Evolutionary conservation across 2,113 vertebrate genomes (phyloP), one percentile per base, ranked within the genome.

Genomic region (Paedocypris sp.): DNA sequence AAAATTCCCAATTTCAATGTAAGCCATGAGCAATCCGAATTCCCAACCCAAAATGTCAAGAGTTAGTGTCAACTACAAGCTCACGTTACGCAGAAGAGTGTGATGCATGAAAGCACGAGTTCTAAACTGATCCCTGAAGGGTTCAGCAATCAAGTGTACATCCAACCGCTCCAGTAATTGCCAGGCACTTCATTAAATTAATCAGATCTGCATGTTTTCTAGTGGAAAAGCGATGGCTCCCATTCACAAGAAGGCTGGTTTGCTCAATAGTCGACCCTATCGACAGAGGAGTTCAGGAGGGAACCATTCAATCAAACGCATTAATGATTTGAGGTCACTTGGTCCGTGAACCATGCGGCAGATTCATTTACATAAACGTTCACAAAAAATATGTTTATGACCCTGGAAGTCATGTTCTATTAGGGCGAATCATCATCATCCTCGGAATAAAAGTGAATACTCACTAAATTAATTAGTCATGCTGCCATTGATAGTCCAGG

Each of bases 401-500:
- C 10, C 13, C 22, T 6, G 9, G 39, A 54, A 39, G 51, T n/a
- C 35, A 54, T 12, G 28, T 38, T 53, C 20, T 36, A 53, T 54
- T 28, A 56, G 36, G 36, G 22, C 52, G 41, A 33, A 56, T 56
- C 36, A 41, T 19, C 23, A 18, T n/a, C 33, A 15, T 28, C 36
- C 52, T 39, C 13, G 7, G 35, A 56, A 36, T 29, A 41, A 39
- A 19, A 26, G 52, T 56, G 52, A 56, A 54, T 39, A 54, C 35
- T 38, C 22, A 10, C 31, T 39, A 54, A 54, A 56, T 56, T 56
- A 56, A 56, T 62, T 51, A 52, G 49, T 62, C 42, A 18, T 25
- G n/a, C 49, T 45, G 49, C 39, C 38, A 63, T 63, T 63, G 60
- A 63, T 63, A 63, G 51, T 41, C 15, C 39, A 46, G 11, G 20